Evolutionary conservation across 1,140 invertebrate genomes (phyloP).

Genomic region (Lysiphlebus fabarum): DNA sequence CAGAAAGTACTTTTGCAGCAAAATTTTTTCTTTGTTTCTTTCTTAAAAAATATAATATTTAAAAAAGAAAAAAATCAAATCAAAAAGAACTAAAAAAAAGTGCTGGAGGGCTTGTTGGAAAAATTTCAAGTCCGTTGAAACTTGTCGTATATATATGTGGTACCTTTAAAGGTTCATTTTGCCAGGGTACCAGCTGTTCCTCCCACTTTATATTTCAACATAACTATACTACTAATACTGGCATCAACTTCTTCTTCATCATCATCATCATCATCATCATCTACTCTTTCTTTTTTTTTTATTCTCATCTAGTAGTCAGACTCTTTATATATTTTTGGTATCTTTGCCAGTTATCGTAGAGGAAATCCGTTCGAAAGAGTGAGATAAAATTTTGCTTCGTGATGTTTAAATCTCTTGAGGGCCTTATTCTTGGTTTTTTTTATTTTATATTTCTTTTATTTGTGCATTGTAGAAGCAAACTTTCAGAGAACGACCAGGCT

Average conservation of each 20-base stretch:
- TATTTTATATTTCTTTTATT: background rate
- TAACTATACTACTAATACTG: background rate
- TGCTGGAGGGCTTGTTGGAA: background rate
- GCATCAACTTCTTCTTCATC: background rate
- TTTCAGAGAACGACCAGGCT: too few species aligned
- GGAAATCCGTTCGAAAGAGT: conserved; percentile 10
- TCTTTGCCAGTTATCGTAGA: conserved; percentile 23
- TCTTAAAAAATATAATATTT: too few species aligned
- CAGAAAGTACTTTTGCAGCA: background rate
- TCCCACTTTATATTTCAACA: conserved; percentile 10
- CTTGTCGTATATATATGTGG: background rate
- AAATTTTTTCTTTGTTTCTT: too few species aligned
- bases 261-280: conserved; percentile 24
- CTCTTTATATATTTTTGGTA: background rate
- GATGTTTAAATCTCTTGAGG: conserved; percentile 3
- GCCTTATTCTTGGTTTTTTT: background rate
- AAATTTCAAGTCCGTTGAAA: conserved; percentile 23
- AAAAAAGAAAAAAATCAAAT: background rate
- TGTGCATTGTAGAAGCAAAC: background rate
- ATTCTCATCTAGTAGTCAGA: conserved; percentile 18
- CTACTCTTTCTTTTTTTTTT: conserved; percentile 6
- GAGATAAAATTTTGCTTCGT: conserved; percentile 16
- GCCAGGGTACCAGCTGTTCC: conserved; percentile 25
- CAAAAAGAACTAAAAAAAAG: background rate
- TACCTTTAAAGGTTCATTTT: conserved; percentile 23